These are phyloP conservation scores for Heliconius melpomene DNA, from an alignment of 1,140 invertebrate genomes.

Conservation along the genomic window DNA sequence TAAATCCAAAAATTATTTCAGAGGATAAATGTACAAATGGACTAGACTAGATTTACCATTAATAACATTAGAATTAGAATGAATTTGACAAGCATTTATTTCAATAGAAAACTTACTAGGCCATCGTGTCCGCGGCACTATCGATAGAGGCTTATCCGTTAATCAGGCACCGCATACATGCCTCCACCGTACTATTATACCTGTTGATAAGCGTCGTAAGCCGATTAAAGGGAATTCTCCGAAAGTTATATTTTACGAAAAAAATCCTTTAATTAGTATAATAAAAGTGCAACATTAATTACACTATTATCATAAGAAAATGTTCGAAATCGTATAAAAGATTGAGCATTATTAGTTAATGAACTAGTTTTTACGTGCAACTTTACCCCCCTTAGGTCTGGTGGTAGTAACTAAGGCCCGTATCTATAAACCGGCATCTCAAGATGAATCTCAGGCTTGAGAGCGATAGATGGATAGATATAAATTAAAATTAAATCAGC, in stretches of 20 bases:
- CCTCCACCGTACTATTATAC: not conserved
- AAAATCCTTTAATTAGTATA: not conserved
- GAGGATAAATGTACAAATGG: not conserved
- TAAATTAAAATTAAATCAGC: too few relatives aligned
- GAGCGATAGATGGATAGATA: too few relatives aligned
- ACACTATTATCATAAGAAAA: too few relatives aligned
- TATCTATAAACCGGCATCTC: too few relatives aligned
- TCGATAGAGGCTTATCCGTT: conserved; percentile 9
- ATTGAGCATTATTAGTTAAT: too few relatives aligned
- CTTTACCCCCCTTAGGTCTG: too few relatives aligned
- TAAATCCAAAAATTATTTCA: not conserved
- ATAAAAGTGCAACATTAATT: too few relatives aligned
- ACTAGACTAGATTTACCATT: not conserved
- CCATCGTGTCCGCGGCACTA: not conserved
- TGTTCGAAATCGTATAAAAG: too few relatives aligned
- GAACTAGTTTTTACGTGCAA: too few relatives aligned
- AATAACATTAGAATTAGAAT: not conserved
- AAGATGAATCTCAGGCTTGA: too few relatives aligned
- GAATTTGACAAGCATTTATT: not conserved
- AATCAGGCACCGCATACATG: not conserved
- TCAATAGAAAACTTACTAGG: not conserved
- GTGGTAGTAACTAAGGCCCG: too few relatives aligned
- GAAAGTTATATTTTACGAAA: conserved; percentile 1
- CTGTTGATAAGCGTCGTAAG: conserved; percentile 3
- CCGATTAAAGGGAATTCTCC: not conserved